Evolutionary conservation across 2,888 invertebrate species (phyloP).

Genomic region (Nycteola revayana): DNA sequence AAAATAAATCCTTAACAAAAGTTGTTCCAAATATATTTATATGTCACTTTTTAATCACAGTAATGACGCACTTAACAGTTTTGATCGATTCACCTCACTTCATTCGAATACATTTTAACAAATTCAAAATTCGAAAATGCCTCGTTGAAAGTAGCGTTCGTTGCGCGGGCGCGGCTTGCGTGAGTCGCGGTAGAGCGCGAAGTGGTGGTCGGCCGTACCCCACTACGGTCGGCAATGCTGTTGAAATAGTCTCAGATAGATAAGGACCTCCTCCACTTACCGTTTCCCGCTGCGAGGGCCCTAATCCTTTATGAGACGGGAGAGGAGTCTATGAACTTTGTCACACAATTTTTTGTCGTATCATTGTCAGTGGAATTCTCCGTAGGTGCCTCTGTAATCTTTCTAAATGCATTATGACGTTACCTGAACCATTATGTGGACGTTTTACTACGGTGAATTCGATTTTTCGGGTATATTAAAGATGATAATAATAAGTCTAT

Average conservation of each 20-base stretch:
- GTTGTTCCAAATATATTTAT: conserved; percentile 32
- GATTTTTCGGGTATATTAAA: conserved; percentile 8
- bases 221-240: conserved; percentile 55
- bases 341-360: conserved; percentile 50
- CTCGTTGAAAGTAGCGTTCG: conserved; percentile 43
- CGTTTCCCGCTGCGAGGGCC: conserved; percentile 63
- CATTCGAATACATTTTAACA: conserved; percentile 64
- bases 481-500: too few species aligned
- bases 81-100: conserved; percentile 63
- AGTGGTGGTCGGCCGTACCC: conserved; percentile 55
- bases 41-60: conserved; percentile 38
- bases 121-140: conserved; percentile 44
- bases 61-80: conserved; percentile 39
- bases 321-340: conserved; percentile 65
- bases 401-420: conserved; percentile 27
- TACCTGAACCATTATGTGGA: conserved; percentile 34
- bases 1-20: conserved; percentile 57
- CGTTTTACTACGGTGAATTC: conserved; percentile 21
- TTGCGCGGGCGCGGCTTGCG: conserved; percentile 64
- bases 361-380: conserved; percentile 47
- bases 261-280: conserved; percentile 64
- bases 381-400: conserved; percentile 33
- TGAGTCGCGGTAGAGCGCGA: conserved; percentile 57
- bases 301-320: conserved; percentile 57
- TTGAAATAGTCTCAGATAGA: conserved; percentile 68